These are phyloP conservation scores for Miltochrista miniata DNA, from an alignment of 2,888 invertebrate genomes.

Conservation along the genomic window DNA sequence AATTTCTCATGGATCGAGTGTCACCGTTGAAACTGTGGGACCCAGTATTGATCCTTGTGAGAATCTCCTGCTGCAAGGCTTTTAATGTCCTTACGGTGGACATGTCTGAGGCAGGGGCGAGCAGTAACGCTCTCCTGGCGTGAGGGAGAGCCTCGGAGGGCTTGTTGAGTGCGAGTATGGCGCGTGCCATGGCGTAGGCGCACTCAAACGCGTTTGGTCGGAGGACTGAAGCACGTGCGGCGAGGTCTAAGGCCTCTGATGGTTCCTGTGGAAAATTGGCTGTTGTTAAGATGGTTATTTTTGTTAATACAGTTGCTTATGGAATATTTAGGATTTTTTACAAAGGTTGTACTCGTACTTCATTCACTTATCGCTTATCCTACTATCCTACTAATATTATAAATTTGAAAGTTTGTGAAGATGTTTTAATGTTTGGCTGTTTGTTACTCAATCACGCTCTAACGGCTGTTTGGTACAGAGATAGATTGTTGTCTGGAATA, in stretches of 20 bases:
- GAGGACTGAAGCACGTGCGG: conserved; percentile 92
- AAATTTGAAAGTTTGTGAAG: too few relatives aligned
- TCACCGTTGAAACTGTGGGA: conserved; percentile 68
- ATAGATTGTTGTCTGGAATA: too few relatives aligned
- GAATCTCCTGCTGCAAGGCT: conserved; percentile 89
- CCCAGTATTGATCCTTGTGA: conserved; percentile 78
- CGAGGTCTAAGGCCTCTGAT: conserved; percentile 93
- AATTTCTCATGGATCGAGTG: conserved; percentile 69
- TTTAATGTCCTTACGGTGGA: conserved; percentile 90
- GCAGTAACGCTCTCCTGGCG: conserved; percentile 90
- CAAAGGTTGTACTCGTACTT: too few relatives aligned
- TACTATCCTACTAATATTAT: too few relatives aligned
- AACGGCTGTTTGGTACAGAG: too few relatives aligned
- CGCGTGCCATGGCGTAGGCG: conserved; percentile 95
- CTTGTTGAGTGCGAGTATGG: conserved; percentile 90
- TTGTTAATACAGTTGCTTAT: too few relatives aligned
- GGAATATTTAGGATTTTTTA: too few relatives aligned
- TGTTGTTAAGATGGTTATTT: too few relatives aligned
- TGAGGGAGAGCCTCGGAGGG: conserved; percentile 91
- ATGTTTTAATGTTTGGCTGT: too few relatives aligned
- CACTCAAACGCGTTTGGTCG: conserved; percentile 96
- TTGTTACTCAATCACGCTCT: too few relatives aligned
- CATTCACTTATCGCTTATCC: too few relatives aligned
- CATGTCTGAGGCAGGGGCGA: conserved; percentile 88
- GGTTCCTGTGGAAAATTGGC: conserved; percentile 84